Evolutionary conservation across 2,797 vertebrate genomes (phyloP).

Genomic region (Chloroceryle amazona): DNA sequence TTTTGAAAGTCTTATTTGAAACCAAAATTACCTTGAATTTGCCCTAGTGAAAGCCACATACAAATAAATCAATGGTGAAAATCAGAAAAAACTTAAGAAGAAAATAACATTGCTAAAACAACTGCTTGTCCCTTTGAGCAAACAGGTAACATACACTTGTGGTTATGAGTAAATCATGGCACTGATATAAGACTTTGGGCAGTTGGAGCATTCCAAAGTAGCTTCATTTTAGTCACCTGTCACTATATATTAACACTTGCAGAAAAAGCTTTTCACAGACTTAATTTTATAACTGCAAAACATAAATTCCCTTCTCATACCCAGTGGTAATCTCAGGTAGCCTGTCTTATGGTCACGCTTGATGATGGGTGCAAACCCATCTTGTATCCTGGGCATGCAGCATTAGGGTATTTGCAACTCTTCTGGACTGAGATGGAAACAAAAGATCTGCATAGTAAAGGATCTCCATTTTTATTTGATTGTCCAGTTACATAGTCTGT

Average conservation of each 20-base stretch:
- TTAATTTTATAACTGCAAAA: not conserved
- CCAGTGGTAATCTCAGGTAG: not conserved
- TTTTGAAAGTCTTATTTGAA: not conserved
- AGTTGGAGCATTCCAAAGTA: not conserved
- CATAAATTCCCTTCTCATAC: not conserved
- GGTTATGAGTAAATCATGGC: not conserved
- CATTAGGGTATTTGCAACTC: fast-evolving
- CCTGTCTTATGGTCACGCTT: not conserved
- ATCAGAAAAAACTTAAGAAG: not conserved
- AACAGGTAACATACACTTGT: not conserved
- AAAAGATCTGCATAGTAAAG: not conserved
- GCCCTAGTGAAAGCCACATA: not conserved
- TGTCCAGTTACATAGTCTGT: not conserved
- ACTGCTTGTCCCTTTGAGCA: not conserved
- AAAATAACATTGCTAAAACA: not conserved
- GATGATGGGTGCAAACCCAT: not conserved
- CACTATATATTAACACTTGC: not conserved
- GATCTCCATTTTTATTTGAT: not conserved
- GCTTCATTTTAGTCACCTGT: not conserved
- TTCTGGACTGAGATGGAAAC: not conserved
- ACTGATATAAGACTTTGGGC: not conserved
- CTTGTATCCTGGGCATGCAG: not conserved
- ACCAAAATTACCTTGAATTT: not conserved
- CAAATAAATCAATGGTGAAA: not conserved
- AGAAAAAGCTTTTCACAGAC: not conserved